A percentile compares a stretch with the other conserved stretches of the same genome.
Conservation (phyloP, 2,797 vertebrate genomes). For the Gymnothorax javanicus region DNA sequence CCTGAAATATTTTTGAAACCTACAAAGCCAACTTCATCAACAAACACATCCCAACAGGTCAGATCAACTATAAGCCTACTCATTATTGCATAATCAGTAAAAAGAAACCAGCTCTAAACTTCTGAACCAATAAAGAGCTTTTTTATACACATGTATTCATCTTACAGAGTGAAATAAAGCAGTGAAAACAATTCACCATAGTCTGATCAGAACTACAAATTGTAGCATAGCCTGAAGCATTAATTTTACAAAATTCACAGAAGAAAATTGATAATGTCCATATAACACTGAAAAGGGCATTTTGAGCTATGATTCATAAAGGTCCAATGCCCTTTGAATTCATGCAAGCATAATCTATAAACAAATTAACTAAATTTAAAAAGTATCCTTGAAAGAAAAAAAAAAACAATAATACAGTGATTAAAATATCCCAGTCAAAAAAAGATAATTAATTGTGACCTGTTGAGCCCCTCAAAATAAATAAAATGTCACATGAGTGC, state of each 20-base stretch:
- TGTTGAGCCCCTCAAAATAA: background rate
- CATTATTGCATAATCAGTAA: background rate
- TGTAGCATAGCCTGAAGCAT: background rate
- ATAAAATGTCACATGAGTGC: background rate
- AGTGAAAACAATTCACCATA: background rate
- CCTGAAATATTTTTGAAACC: background rate
- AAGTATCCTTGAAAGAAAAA: background rate
- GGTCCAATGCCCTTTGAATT: background rate
- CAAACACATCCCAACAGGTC: background rate
- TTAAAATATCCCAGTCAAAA: background rate
- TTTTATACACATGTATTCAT: background rate
- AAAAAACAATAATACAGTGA: background rate
- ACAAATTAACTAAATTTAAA: background rate
- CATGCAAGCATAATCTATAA: background rate
- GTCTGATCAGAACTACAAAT: background rate
- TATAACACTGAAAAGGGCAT: background rate
- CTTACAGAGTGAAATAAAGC: background rate
- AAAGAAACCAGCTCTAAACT: background rate
- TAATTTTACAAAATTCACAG: background rate
- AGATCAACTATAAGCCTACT: slow-evolving; percentile 10
- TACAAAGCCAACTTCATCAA: background rate
- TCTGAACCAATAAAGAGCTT: background rate
- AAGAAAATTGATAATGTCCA: background rate
- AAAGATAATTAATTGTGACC: background rate
- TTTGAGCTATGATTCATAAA: background rate